A percentile compares a stretch with the other conserved stretches of the same genome.
Evolutionary conservation across 2,113 vertebrate genomes (phyloP).

Genomic region (Clarias macrocephalus): DNA sequence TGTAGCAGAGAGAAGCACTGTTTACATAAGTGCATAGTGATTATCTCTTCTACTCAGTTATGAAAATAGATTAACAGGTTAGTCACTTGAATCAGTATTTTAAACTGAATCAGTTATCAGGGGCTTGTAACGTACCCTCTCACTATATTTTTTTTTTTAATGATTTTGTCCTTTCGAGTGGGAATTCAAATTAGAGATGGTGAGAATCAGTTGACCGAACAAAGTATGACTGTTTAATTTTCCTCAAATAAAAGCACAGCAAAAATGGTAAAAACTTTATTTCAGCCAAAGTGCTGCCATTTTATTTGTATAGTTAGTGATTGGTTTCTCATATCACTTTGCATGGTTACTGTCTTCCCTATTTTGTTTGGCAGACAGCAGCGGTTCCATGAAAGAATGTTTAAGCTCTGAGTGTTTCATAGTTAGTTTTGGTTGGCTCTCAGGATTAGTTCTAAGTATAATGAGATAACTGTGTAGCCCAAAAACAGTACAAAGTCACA

Average conservation of each 20-base stretch:
- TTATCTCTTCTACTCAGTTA: slow-evolving; percentile 12
- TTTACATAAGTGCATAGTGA: background rate
- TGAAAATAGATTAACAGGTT: background rate
- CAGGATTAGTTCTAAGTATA: background rate
- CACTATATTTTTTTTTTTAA: background rate
- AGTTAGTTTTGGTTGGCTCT: background rate
- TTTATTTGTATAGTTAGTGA: background rate
- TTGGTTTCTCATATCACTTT: background rate
- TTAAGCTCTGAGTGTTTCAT: background rate
- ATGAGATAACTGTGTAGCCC: background rate
- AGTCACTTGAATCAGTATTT: background rate
- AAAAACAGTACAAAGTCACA: too few species aligned
- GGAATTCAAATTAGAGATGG: background rate
- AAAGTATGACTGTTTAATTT: background rate
- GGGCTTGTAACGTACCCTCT: background rate
- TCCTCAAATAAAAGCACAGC: background rate
- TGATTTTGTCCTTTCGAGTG: background rate
- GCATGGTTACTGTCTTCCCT: background rate
- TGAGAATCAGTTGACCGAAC: too few species aligned
- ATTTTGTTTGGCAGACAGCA: background rate
- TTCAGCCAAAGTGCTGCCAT: background rate
- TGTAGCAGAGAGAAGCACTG: background rate
- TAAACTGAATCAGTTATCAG: background rate
- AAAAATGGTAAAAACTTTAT: background rate
- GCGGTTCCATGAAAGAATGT: background rate